Evolutionary conservation across 2,888 invertebrate species (phyloP).

Genomic region (Aleiodes testaceus): DNA sequence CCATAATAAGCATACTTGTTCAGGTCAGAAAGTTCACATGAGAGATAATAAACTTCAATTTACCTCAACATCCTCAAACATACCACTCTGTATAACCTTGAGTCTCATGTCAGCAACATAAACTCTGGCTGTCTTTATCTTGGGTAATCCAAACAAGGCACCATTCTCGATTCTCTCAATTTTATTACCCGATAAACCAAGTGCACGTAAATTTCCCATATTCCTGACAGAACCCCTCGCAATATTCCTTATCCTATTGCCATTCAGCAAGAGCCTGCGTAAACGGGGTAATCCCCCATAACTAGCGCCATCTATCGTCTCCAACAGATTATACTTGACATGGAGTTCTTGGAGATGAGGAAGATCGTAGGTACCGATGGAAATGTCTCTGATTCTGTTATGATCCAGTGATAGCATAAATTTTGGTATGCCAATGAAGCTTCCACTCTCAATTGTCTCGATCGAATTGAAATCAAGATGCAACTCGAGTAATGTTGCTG

Average conservation of each 20-base stretch:
- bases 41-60: conserved; percentile 14
- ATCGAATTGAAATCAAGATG: conserved; percentile 72
- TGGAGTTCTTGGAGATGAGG: conserved; percentile 68
- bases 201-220: conserved; percentile 37
- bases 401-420: conserved; percentile 27
- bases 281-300: conserved; percentile 39
- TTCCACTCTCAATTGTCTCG: conserved; percentile 66
- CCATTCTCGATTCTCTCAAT: conserved; percentile 65
- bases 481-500: conserved; percentile 67
- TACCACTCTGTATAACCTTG: conserved; percentile 45
- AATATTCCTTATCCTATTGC: conserved; percentile 36
- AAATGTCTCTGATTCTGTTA: conserved; percentile 43
- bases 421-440: conserved; percentile 63
- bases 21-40: conserved; percentile 22
- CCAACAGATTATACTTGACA: conserved; percentile 59
- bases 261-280: conserved; percentile 33
- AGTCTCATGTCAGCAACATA: conserved; percentile 30
- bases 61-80: conserved; percentile 44
- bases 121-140: conserved; percentile 38
- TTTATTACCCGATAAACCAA: conserved; percentile 64
- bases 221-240: conserved; percentile 34
- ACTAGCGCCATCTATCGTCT: conserved; percentile 33
- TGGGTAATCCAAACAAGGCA: conserved; percentile 55
- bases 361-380: conserved; percentile 39
- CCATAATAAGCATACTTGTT: background rate